phyloP scores from a whole-genome alignment of 2,888 invertebrate genomes.

The Allacma fusca region DNA sequence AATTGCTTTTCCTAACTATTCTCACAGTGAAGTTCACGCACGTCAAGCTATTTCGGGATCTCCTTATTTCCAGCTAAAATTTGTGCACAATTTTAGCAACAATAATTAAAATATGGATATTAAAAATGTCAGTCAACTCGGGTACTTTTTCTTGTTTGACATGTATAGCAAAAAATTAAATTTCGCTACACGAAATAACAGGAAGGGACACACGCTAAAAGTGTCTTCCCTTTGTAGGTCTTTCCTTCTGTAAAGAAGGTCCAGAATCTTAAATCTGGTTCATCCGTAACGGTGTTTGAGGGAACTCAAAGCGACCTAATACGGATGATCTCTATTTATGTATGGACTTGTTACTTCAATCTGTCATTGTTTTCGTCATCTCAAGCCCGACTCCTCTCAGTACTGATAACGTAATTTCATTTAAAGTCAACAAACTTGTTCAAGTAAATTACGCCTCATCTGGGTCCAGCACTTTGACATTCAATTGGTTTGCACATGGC shows the following conservation, averaged over 20 bases:
- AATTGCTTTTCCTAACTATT: background rate
- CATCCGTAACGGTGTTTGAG: background rate
- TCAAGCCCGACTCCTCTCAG: background rate
- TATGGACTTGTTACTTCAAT: background rate
- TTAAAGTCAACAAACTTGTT: background rate
- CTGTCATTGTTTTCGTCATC: background rate
- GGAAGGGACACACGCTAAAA: background rate
- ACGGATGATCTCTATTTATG: background rate
- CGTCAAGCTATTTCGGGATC: too few relatives aligned
- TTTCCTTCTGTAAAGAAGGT: background rate
- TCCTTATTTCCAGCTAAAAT: too few relatives aligned
- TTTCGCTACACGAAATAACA: too few relatives aligned
- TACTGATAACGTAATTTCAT: background rate
- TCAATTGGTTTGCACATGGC: background rate
- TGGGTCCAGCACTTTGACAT: too few relatives aligned
- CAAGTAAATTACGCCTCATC: constrained; percentile 1
- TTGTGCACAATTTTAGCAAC: background rate
- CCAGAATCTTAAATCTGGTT: background rate
- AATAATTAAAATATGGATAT: background rate
- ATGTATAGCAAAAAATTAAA: background rate
- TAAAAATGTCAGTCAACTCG: constrained; percentile 1
- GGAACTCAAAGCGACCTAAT: background rate
- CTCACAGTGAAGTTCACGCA: background rate
- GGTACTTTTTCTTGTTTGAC: background rate
- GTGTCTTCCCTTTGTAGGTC: background rate